These are phyloP conservation scores for Eretmochelys imbricata DNA, from an alignment of 2,113 vertebrate species.

Conservation along the genomic window DNA sequence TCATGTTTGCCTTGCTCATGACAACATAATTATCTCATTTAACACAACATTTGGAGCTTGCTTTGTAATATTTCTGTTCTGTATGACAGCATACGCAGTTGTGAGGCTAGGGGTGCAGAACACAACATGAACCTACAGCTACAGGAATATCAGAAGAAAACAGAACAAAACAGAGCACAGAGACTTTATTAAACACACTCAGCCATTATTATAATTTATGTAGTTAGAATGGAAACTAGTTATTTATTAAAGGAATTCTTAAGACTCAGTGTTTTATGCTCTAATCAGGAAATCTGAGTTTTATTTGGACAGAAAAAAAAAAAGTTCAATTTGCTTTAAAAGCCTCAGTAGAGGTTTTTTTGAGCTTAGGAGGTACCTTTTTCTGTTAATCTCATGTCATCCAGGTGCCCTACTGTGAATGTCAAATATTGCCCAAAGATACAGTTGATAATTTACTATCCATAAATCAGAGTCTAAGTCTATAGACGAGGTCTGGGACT, in stretches of 20 bases:
- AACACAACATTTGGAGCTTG: neutral
- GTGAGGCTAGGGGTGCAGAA: neutral
- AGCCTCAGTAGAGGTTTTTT: neutral
- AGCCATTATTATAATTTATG: neutral
- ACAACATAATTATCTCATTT: neutral
- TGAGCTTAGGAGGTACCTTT: neutral
- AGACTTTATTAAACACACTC: neutral
- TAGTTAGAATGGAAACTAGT: neutral
- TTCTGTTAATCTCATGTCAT: conserved; percentile 8
- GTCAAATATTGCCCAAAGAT: conserved; percentile 16
- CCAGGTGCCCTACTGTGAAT: neutral
- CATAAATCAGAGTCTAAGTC: neutral
- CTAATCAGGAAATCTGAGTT: conserved; percentile 16
- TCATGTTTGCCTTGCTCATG: neutral
- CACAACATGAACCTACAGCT: neutral
- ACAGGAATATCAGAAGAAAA: neutral
- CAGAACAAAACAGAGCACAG: accelerated
- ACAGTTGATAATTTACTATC: neutral
- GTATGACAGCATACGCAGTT: accelerated
- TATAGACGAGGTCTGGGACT: neutral
- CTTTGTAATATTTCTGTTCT: neutral
- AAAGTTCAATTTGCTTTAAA: neutral
- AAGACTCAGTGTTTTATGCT: neutral
- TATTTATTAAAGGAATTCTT: conserved; percentile 20
- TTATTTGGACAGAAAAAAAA: neutral